Conservation (phyloP, 1,140 invertebrate genomes). For the Hyles euphorbiae region DNA sequence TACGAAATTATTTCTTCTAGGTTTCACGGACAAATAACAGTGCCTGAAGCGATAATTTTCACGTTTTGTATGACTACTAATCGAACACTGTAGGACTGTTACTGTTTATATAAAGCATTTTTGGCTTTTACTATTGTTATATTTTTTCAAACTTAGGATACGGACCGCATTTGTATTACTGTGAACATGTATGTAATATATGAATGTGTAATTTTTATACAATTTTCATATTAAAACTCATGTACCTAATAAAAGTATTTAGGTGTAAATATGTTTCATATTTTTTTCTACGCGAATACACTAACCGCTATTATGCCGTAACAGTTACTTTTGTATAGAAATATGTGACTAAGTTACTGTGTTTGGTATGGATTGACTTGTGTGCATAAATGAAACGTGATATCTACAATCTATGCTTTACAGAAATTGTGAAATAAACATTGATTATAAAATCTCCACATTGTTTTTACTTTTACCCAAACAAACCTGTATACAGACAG, state of each 20-base stretch:
- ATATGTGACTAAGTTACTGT: conserved; percentile 55
- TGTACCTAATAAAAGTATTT: conserved; percentile 71
- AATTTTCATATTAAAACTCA: conserved; percentile 72
- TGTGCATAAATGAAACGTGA: conserved; percentile 74
- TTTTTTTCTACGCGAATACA: conserved; percentile 70
- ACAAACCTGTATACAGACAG: no score
- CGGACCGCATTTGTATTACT: conserved; percentile 67
- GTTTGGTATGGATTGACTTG: conserved; percentile 68
- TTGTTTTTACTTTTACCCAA: no score
- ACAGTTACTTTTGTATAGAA: conserved; percentile 71
- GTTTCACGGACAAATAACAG: conserved; percentile 35
- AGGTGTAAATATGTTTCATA: conserved; percentile 74
- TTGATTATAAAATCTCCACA: conserved; percentile 50
- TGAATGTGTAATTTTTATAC: conserved; percentile 75
- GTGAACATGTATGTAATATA: conserved; percentile 64
- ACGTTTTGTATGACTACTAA: conserved; percentile 49
- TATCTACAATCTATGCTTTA: conserved; percentile 75
- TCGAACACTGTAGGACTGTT: conserved; percentile 47
- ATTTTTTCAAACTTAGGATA: conserved; percentile 71
- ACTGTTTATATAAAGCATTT: conserved; percentile 56
- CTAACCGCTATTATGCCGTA: conserved; percentile 68
- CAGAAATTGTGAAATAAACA: conserved; percentile 73
- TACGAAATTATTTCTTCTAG: conserved; percentile 8
- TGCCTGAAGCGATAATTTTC: conserved; percentile 63
- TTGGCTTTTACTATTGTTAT: conserved; percentile 72